A percentile compares a stretch with the other conserved stretches of the same genome.
Conservation (phyloP, 1,140 invertebrate genomes). For the Episyrphus balteatus region DNA sequence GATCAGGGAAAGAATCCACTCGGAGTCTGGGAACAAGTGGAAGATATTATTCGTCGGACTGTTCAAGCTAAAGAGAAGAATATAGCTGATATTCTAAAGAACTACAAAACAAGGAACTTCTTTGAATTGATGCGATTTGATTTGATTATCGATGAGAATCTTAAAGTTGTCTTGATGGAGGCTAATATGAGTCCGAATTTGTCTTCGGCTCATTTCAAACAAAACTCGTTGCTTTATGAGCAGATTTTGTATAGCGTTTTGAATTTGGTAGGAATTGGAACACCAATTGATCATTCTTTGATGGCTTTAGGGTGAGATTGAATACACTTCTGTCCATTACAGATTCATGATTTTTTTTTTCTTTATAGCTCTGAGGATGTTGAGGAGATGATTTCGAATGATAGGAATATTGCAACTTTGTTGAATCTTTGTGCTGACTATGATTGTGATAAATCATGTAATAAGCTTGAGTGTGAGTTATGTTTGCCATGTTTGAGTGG, state of each 20-base stretch:
- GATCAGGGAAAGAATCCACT: constrained; percentile 56
- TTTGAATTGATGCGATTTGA: constrained; percentile 94
- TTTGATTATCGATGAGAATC: constrained; percentile 78
- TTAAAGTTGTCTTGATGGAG: constrained; percentile 85
- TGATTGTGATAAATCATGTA: constrained; percentile 52
- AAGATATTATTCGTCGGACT: constrained; percentile 64
- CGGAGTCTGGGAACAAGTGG: constrained; percentile 71
- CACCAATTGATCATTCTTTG: constrained; percentile 8
- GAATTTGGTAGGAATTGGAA: constrained; percentile 60
- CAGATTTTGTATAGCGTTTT: constrained; percentile 85
- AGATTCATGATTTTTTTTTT: constrained; percentile 6
- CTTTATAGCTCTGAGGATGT: constrained; percentile 37
- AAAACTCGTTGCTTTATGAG: constrained; percentile 81
- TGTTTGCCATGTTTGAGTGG: constrained; percentile 66
- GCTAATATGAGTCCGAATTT: constrained; percentile 98
- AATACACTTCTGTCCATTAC: background rate
- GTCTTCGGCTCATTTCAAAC: constrained; percentile 82
- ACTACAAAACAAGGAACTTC: constrained; percentile 59
- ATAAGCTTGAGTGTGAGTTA: constrained; percentile 55
- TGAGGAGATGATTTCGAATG: constrained; percentile 57
- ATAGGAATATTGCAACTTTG: constrained; percentile 70
- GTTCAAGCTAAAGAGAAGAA: constrained; percentile 63
- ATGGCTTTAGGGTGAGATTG: background rate
- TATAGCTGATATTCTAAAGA: constrained; percentile 46
- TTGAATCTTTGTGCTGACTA: constrained; percentile 54